These are phyloP conservation scores for Hetaerina americana DNA, from an alignment of 1,140 invertebrate species.

Conservation along the genomic window DNA sequence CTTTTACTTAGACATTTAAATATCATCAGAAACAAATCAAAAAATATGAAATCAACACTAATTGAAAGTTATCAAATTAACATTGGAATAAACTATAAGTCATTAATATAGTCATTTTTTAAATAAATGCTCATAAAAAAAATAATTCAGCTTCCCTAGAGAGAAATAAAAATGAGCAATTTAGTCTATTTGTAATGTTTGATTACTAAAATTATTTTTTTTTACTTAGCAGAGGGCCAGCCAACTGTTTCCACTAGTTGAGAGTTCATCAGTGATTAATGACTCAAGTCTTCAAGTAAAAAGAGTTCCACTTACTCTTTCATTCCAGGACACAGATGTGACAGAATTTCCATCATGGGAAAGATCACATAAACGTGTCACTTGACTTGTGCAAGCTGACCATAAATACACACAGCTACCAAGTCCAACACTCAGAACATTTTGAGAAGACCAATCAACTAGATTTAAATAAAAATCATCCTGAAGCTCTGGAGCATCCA, in stretches of 20 bases:
- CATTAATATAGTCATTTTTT: no score
- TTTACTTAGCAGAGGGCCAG: no score
- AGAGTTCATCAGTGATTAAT: no score
- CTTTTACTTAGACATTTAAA: no score
- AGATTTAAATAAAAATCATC: conserved; percentile 99
- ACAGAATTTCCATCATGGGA: conserved; percentile 87
- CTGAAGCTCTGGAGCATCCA: conserved; percentile 97
- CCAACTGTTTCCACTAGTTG: no score
- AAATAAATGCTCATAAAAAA: no score
- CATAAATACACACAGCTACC: conserved; percentile 97
- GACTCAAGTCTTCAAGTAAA: no score
- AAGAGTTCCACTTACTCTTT: conserved; percentile 41
- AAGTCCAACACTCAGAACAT: conserved; percentile 95
- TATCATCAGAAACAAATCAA: no score
- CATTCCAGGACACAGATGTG: conserved; percentile 98
- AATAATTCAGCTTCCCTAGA: not conserved
- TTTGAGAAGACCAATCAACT: conserved; percentile 98
- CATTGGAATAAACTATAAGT: no score
- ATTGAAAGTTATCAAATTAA: no score
- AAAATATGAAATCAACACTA: no score
- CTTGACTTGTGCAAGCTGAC: conserved; percentile 97
- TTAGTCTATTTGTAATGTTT: not conserved
- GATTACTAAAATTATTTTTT: no score
- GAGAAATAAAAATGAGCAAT: not conserved
- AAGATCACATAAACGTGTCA: conserved; percentile 90